Evolutionary conservation across 2,888 invertebrate genomes (phyloP).

Genomic region (Dastarcus helophoroides): DNA sequence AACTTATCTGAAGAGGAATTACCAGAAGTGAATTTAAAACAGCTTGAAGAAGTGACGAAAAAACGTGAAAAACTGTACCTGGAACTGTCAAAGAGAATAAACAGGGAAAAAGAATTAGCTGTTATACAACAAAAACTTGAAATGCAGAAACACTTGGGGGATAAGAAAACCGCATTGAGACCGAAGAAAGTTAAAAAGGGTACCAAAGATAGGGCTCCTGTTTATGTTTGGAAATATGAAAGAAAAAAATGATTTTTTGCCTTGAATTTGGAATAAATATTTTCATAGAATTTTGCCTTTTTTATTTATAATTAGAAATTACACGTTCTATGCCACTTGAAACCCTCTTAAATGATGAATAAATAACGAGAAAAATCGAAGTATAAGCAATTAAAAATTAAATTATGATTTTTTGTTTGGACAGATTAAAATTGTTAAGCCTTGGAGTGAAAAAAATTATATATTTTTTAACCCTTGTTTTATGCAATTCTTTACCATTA

Average conservation of each 20-base stretch:
- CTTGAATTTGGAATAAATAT: too few relatives aligned
- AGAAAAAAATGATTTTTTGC: constrained; percentile 69
- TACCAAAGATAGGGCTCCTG: constrained; percentile 55
- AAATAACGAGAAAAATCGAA: too few relatives aligned
- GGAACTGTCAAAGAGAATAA: constrained; percentile 63
- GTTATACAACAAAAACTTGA: constrained; percentile 72
- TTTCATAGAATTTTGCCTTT: too few relatives aligned
- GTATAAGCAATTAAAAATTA: too few relatives aligned
- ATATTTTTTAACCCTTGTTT: too few relatives aligned
- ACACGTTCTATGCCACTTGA: too few relatives aligned
- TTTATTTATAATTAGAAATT: too few relatives aligned
- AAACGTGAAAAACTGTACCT: constrained; percentile 55
- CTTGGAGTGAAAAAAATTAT: too few relatives aligned
- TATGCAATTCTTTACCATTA: too few relatives aligned
- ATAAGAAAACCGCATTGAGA: constrained; percentile 46
- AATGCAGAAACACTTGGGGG: constrained; percentile 54
- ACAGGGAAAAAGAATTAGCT: constrained; percentile 63
- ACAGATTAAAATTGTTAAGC: too few relatives aligned
- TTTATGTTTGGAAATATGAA: constrained; percentile 72
- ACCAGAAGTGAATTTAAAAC: constrained; percentile 47
- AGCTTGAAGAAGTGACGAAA: constrained; percentile 42
- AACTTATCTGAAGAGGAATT: constrained; percentile 50
- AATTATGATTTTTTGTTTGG: too few relatives aligned
- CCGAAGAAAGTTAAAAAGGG: constrained; percentile 54
- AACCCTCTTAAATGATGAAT: too few relatives aligned